Base-by-base conservation (phyloP, 2,797 vertebrate species). In the Hippocampus kuda region DNA sequence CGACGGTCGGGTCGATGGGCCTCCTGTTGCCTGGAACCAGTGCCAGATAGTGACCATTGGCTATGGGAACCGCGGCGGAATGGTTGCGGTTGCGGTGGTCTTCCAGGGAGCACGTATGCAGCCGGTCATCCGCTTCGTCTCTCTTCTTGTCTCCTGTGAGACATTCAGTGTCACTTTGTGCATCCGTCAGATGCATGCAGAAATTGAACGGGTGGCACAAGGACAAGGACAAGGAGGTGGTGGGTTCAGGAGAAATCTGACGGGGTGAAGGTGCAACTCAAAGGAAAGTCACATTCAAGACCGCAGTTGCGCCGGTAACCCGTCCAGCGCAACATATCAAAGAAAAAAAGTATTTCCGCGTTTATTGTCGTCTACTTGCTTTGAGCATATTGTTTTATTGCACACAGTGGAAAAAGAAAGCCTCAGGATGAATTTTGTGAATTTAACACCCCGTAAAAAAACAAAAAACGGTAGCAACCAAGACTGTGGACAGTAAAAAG, bases 161-260 rank as follows among this genome's bases (percentile, higher is more conserved):
- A 91, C 87, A 92, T 88, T 88, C 77, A 88, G 88, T 78, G 85
- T 90, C 88, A 91, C 89, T 88, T 85, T 84, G 83, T 78, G 83
- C 86, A 79, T 88, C 84, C 70, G 68, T 87, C 82, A 88, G 66
- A 84, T 66, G 82, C 85, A 89, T 77, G 79, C 85, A 88, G 74
- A 77, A 80, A 86, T 81, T 84, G 77, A 78, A 83, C 57, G 56
- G 79, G 78, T 75, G 77, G 75, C 54, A 77, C 73, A 69, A 75
- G 16, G 67, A 67, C 68, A 73, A 72, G 77, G 80, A 67, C 68
- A 73, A 72, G 77, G 80, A 75, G 24, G 75, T 73, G 63, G 57
- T 77, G 80, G 76, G 76, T 73, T 83, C 76, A 80, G 84, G 79
- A 84, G 79, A 78, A 64, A 56, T 68, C 60, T 65, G 67, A 81